Percentiles rank a stretch among this genome's conserved stretches.
phyloP scores from a whole-genome alignment of 2,797 vertebrate species.

The Mustela erminea region DNA sequence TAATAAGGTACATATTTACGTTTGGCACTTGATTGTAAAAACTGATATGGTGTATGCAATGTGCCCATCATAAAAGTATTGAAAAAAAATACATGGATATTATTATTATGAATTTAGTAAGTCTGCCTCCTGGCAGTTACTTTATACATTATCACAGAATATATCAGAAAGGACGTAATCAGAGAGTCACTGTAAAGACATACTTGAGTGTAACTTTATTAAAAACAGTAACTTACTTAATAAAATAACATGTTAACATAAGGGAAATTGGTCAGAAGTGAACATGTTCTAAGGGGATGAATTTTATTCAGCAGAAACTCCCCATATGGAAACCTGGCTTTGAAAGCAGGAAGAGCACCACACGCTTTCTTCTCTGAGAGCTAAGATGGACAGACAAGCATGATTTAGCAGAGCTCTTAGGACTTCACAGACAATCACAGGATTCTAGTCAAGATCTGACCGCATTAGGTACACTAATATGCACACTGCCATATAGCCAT shows the following conservation, averaged over 20 bases:
- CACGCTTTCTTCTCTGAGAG: not conserved
- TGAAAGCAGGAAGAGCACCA: not conserved
- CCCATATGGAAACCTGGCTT: not conserved
- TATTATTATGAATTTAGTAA: slow-evolving; percentile 40
- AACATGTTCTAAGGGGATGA: not conserved
- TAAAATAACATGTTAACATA: slow-evolving; percentile 8
- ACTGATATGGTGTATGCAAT: not conserved
- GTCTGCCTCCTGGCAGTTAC: not conserved
- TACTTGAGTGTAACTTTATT: not conserved
- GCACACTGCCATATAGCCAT: not conserved
- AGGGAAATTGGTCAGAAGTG: not conserved
- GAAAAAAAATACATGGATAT: not conserved
- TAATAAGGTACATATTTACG: not conserved
- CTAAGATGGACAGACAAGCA: not conserved
- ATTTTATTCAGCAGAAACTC: not conserved
- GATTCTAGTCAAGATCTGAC: not conserved
- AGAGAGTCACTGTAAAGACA: not conserved
- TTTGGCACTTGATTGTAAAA: not conserved
- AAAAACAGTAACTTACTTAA: not conserved
- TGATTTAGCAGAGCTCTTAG: not conserved
- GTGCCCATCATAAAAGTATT: not conserved
- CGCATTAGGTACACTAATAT: not conserved
- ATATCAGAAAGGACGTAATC: not conserved
- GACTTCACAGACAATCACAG: not conserved
- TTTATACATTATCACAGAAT: not conserved